phyloP scores from a whole-genome alignment of 1,140 invertebrate genomes.

The Achroia grisella region DNA sequence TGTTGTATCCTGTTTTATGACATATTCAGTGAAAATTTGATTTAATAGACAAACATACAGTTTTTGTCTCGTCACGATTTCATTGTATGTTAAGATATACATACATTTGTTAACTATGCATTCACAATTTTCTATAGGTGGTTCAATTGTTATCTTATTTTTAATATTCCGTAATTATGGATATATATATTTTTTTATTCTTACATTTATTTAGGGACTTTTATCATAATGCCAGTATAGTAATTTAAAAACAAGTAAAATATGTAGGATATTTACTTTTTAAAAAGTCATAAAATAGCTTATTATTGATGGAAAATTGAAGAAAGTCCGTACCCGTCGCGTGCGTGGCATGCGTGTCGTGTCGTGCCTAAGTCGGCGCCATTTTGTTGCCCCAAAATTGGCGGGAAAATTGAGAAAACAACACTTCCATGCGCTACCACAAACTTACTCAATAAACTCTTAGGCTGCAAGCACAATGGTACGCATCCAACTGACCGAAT shows the following conservation, averaged over 20 bases:
- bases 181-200: no score
- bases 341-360: constrained; percentile 53
- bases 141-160: no score
- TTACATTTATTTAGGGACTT: no score
- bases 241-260: neutral
- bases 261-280: neutral
- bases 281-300: constrained; percentile 15
- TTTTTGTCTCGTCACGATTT: no score
- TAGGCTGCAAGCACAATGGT: constrained; percentile 2
- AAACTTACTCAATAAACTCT: constrained; percentile 22
- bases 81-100: no score
- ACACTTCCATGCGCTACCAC: constrained; percentile 38
- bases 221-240: no score
- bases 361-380: constrained; percentile 41
- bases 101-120: no score
- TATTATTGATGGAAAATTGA: constrained; percentile 15
- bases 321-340: constrained; percentile 27
- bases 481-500: neutral
- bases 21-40: no score
- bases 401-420: constrained; percentile 63
- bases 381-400: constrained; percentile 62
- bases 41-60: no score
- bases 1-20: no score
- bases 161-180: no score
- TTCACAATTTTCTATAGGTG: no score